Percentiles rank a stretch among this genome's conserved stretches.
Conservation (phyloP, 2,113 vertebrate species). For the Cyphomyrus discorhynchus region DNA sequence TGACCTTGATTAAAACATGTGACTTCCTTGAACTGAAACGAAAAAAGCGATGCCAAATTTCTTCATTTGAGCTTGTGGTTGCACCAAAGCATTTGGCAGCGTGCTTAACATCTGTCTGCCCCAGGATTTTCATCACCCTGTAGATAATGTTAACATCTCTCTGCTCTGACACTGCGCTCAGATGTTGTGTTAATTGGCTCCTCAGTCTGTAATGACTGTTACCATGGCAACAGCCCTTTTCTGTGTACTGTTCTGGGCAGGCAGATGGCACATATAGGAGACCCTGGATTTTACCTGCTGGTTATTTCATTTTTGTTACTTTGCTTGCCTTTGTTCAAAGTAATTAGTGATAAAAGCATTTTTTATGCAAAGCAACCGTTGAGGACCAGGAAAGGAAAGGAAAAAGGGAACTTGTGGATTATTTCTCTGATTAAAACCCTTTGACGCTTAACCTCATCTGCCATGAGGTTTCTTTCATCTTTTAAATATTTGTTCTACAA, state of each 20-base stretch:
- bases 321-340: background rate
- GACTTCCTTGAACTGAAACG: background rate
- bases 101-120: conserved; percentile 1
- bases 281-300: conserved; percentile 9
- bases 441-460: background rate
- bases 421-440: background rate
- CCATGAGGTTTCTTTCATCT: background rate
- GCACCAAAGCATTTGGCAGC: background rate
- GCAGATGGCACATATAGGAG: conserved; percentile 10
- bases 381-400: background rate
- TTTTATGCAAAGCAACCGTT: background rate
- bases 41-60: background rate
- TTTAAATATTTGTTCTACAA: background rate
- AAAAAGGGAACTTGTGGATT: background rate
- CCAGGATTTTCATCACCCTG: conserved; percentile 9
- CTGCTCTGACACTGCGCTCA: conserved; percentile 5
- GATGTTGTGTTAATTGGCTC: conserved; percentile 17
- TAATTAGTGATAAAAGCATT: conserved; percentile 9
- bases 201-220: conserved; percentile 11
- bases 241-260: background rate
- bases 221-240: conserved; percentile 8
- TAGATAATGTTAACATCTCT: conserved; percentile 12
- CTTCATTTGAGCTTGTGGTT: background rate
- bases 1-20: background rate
- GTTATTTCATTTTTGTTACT: background rate